Evolutionary conservation across 2,113 vertebrate species (phyloP), one percentile per base, ranked within the genome.

Genomic region (Diglossa brunneiventris): DNA sequence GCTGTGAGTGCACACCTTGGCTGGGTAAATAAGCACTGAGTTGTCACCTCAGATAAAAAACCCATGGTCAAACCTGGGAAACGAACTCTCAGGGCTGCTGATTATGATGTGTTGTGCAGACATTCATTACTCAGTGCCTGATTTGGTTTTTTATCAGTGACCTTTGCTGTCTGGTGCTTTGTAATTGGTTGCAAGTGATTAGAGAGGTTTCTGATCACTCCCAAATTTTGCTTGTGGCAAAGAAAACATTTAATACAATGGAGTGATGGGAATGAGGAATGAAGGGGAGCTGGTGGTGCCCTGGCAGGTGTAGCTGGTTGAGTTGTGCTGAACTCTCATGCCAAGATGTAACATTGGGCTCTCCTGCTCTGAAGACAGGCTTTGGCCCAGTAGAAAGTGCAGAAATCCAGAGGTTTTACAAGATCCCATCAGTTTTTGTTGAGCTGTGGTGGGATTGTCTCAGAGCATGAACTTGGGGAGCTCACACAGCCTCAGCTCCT

Each of bases 31-130:
- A 72, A 84, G 49, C 83, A 15, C 53, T 52, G 63, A 73, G 79
- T 92, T 92, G 85, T 70, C 87, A 79, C 82, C 58, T 87, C 73
- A 35, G 15, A 59, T 62, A 44, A 88, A 86, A 92, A 42, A 50
- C 27, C 68, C 61, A 35, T 78, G 52, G 47, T 37, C 35, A 64
- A 94, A 56, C 35, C 70, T 77, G 42, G 5, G 13, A 69, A 93
- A 87, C 59, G 83, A 87, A 46, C 63, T 66, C 47, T 62, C 76
- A 75, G 82, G 61, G 78, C 56, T 82, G 20, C 84, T 90, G 84
- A 69, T 95, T 93, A 52, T 78, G 72, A 22, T 17, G 35, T 44
- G 41, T 19, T 76, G 37, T 53, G 42, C 18, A 69, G 61, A 33
- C 15, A 4, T 41, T 80, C 91, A 90, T 92, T 95, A 82, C 47